A percentile compares a stretch with the other conserved stretches of the same genome.
Conservation (phyloP, 2,113 vertebrate genomes). For the Labeo rohita region DNA sequence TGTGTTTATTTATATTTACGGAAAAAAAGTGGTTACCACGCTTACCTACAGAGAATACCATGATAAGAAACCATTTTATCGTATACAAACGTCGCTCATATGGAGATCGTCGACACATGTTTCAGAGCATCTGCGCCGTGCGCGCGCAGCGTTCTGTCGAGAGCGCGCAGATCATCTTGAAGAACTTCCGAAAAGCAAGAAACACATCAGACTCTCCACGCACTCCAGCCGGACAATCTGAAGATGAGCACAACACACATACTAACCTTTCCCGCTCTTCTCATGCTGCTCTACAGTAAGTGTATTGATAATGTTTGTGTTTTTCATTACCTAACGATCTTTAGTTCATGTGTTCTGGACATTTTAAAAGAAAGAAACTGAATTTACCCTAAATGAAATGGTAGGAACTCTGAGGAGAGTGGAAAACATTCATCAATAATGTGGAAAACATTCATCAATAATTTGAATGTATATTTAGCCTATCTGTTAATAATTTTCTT, state of each 20-base stretch:
- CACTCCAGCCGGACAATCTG: neutral
- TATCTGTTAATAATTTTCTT: neutral
- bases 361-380: neutral
- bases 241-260: neutral
- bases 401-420: neutral
- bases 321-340: neutral
- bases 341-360: neutral
- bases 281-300: slow-evolving; percentile 18
- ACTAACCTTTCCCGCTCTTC: neutral
- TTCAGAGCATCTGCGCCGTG: neutral
- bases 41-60: neutral
- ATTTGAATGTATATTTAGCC: neutral
- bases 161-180: slow-evolving; percentile 20
- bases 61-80: neutral
- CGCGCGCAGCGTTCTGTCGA: neutral
- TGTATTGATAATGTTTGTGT: neutral
- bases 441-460: neutral
- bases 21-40: neutral
- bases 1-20: neutral
- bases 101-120: neutral
- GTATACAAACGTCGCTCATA: neutral
- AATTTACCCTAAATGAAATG: neutral
- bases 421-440: neutral
- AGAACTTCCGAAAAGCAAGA: neutral
- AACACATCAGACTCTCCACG: neutral